Evolutionary conservation across 2,888 invertebrate species (phyloP).

Genomic region (Polydrusus pterygomalis): DNA sequence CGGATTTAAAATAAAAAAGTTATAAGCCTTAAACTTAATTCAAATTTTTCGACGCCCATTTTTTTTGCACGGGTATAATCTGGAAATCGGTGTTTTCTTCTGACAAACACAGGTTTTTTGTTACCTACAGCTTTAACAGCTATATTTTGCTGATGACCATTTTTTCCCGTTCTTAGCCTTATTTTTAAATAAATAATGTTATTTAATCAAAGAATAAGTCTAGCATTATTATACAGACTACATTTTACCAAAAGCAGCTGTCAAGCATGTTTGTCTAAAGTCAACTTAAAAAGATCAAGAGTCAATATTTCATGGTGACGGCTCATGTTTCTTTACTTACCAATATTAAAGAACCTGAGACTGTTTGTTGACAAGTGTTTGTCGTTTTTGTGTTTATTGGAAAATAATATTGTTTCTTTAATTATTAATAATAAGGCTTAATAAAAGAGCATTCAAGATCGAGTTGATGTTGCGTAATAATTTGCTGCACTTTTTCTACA

Average conservation of each 20-base stretch:
- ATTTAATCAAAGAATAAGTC: neutral
- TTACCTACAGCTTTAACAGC: too few relatives aligned
- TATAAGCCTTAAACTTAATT: too few relatives aligned
- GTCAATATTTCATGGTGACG: constrained; percentile 39
- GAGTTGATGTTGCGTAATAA: too few relatives aligned
- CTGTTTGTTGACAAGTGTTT: constrained; percentile 31
- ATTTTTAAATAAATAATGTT: neutral
- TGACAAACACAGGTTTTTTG: too few relatives aligned
- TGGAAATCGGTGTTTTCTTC: too few relatives aligned
- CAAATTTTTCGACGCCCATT: too few relatives aligned
- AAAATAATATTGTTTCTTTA: constrained; percentile 2
- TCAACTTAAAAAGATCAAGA: constrained; percentile 40
- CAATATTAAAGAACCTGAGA: constrained; percentile 32
- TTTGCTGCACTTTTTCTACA: too few relatives aligned
- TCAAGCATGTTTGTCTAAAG: constrained; percentile 36
- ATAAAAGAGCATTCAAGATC: too few relatives aligned
- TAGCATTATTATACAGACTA: constrained; percentile 11
- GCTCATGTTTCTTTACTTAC: constrained; percentile 40
- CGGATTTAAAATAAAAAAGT: too few relatives aligned
- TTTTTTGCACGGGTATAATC: too few relatives aligned
- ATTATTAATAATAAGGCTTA: neutral
- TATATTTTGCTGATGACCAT: too few relatives aligned
- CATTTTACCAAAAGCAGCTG: constrained; percentile 14
- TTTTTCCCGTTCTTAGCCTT: too few relatives aligned
- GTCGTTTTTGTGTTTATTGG: constrained; percentile 28